These are phyloP conservation scores for Loriculus beryllinus DNA, from an alignment of 2,797 vertebrate genomes.

Conservation along the genomic window DNA sequence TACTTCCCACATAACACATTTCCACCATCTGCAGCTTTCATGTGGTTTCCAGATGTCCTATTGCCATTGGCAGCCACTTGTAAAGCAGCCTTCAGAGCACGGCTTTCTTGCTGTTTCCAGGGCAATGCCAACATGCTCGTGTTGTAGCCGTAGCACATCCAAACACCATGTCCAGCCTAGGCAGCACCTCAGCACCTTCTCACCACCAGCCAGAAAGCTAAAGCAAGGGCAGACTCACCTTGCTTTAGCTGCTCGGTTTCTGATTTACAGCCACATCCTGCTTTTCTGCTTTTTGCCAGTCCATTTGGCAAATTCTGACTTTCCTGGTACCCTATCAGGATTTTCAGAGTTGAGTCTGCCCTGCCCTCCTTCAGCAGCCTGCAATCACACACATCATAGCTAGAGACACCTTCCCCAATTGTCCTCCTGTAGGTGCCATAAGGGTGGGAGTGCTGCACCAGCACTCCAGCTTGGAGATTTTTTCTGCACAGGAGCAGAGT, in stretches of 20 bases:
- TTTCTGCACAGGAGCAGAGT: not conserved
- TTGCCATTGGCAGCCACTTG: not conserved
- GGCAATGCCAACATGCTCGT: not conserved
- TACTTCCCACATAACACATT: conserved; percentile 43
- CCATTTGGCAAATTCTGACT: not conserved
- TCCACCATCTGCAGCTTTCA: conserved; percentile 38
- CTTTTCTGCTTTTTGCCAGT: not conserved
- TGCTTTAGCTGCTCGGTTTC: not conserved
- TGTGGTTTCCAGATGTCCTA: conserved; percentile 19
- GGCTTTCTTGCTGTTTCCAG: not conserved
- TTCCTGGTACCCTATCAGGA: not conserved
- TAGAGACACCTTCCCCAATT: not conserved
- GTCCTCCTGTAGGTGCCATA: not conserved
- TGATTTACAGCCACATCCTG: not conserved
- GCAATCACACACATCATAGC: not conserved
- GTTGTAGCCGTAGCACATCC: not conserved
- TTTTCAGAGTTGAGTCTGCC: not conserved
- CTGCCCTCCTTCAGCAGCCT: not conserved
- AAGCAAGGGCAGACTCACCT: not conserved
- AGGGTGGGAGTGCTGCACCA: not conserved
- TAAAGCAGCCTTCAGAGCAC: not conserved
- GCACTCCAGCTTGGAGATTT: rapidly evolving
- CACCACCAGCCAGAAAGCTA: not conserved
- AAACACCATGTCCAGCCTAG: not conserved
- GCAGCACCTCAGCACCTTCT: not conserved